Conservation (phyloP, 2,888 invertebrate genomes). For the Cataglyphis albicans region DNA sequence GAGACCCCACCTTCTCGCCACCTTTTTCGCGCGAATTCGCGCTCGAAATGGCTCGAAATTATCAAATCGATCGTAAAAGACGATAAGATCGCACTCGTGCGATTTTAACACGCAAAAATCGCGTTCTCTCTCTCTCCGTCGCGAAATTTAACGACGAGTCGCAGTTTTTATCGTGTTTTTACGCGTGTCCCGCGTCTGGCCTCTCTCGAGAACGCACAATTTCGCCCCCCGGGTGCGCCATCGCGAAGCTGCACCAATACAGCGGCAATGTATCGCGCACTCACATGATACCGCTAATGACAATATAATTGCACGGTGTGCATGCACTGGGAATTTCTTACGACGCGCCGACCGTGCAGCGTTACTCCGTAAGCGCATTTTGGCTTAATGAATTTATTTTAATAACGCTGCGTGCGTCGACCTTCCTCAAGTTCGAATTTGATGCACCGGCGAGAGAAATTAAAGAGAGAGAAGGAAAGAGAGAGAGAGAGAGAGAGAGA, state of each 20-base stretch:
- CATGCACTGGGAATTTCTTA: conserved; percentile 71
- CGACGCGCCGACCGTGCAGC: conserved; percentile 48
- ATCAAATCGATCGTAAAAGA: not conserved
- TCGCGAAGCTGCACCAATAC: conserved; percentile 20
- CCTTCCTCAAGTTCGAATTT: conserved; percentile 55
- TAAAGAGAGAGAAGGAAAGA: not conserved
- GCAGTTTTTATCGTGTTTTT: not conserved
- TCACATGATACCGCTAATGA: conserved; percentile 78
- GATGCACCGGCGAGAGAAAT: not conserved
- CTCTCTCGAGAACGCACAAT: conserved; percentile 6
- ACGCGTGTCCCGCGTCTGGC: not conserved
- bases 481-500: not conserved
- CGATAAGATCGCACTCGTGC: not conserved
- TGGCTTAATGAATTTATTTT: conserved; percentile 79
- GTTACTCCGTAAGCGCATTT: conserved; percentile 58
- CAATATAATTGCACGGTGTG: conserved; percentile 80
- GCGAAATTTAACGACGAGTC: conserved; percentile 21
- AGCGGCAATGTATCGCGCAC: conserved; percentile 58
- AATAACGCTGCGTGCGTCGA: conserved; percentile 72
- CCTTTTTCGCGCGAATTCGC: not conserved
- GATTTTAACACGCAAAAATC: not conserved
- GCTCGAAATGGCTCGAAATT: conserved; percentile 10
- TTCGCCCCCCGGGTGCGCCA: conserved; percentile 16
- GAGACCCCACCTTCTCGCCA: not conserved
- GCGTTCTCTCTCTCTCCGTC: not conserved